phyloP scores from a whole-genome alignment of 2,888 invertebrate genomes.

The Pristionchus mayeri region DNA sequence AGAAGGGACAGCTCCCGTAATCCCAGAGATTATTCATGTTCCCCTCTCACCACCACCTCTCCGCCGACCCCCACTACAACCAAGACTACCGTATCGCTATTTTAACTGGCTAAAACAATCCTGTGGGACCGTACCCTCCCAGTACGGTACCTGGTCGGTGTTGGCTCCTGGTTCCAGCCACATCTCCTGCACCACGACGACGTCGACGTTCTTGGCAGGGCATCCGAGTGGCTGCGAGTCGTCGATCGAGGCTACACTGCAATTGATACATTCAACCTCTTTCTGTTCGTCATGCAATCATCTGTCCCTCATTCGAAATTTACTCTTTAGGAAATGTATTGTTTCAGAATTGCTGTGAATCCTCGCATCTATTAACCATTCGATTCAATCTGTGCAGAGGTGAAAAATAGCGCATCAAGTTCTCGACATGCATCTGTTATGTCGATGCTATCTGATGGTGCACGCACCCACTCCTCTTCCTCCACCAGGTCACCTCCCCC shows the following conservation, averaged over 20 bases:
- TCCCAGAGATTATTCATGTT: slow-evolving; percentile 11
- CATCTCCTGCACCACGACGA: slow-evolving; percentile 42
- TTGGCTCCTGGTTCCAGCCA: slow-evolving; percentile 41
- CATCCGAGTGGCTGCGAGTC: background rate
- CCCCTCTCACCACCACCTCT: background rate
- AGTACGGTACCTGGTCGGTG: slow-evolving; percentile 14
- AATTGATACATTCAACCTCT: too few species aligned
- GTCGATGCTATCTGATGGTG: too few species aligned
- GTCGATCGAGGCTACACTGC: background rate
- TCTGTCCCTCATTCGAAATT: background rate
- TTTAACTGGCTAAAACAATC: background rate
- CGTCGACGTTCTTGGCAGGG: background rate
- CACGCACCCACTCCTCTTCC: background rate
- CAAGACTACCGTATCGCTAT: background rate
- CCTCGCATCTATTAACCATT: too few species aligned
- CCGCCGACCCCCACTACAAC: background rate
- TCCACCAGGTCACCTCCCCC: slow-evolving; percentile 1
- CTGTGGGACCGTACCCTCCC: background rate
- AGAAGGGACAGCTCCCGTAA: background rate
- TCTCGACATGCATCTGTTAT: too few species aligned
- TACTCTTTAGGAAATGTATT: background rate
- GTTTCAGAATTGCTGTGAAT: too few species aligned
- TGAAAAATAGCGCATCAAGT: too few species aligned
- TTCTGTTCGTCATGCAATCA: too few species aligned
- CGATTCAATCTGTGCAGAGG: too few species aligned